Evolutionary conservation across 1,140 invertebrate species (phyloP).

Genomic region (Oedothorax gibbosus): DNA sequence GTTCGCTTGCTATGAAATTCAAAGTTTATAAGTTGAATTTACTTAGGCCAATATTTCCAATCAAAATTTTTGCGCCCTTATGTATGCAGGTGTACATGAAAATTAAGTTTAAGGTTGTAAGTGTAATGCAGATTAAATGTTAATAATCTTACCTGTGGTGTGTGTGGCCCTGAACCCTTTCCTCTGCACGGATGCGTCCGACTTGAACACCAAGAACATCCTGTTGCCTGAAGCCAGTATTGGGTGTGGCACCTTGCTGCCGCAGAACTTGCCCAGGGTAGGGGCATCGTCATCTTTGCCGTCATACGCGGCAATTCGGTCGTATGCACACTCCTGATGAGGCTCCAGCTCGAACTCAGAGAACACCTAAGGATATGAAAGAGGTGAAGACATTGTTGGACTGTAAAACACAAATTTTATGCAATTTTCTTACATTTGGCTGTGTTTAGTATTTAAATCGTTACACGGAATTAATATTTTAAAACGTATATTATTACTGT

Average conservation of each 20-base stretch:
- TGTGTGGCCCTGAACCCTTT: constrained; percentile 92
- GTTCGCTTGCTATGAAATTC: no score
- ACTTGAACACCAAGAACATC: constrained; percentile 96
- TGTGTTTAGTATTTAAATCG: no score
- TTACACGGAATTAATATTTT: no score
- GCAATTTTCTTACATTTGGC: no score
- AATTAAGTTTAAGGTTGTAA: no score
- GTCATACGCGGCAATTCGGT: constrained; percentile 94
- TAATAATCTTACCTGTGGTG: constrained; percentile 79
- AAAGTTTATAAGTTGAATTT: no score
- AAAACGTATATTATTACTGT: no score
- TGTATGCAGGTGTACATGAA: no score
- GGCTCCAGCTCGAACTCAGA: constrained; percentile 95
- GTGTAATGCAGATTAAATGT: no score
- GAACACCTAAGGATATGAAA: constrained; percentile 73
- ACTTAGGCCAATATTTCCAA: no score
- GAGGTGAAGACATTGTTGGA: neutral
- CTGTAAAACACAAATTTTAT: neutral
- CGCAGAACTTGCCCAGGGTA: constrained; percentile 90
- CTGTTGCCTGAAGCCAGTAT: constrained; percentile 92
- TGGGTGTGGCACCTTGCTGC: constrained; percentile 88
- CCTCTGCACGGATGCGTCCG: constrained; percentile 91
- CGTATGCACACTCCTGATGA: constrained; percentile 96
- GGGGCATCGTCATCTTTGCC: constrained; percentile 85
- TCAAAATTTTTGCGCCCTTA: no score